phyloP scores from a whole-genome alignment of 1,140 invertebrate species.

The Drosophila pachea region DNA sequence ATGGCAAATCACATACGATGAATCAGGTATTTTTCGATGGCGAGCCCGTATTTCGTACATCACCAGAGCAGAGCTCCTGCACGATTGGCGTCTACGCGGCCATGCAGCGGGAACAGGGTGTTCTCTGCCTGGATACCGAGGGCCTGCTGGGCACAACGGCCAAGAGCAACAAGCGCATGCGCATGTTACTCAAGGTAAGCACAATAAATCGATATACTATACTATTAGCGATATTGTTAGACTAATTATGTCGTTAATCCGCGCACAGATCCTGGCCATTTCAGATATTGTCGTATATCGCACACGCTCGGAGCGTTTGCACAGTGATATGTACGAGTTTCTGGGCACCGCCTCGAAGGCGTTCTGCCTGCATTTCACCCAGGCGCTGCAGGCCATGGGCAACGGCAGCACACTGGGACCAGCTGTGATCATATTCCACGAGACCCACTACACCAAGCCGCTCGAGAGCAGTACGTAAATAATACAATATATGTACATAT shows the following conservation, averaged over 20 bases:
- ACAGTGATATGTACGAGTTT: constrained; percentile 90
- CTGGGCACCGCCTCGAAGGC: constrained; percentile 88
- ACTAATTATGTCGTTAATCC: constrained; percentile 72
- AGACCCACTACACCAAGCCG: constrained; percentile 85
- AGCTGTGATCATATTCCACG: constrained; percentile 89
- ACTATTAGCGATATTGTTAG: constrained; percentile 22
- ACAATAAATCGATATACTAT: neutral
- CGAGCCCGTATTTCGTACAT: constrained; percentile 87
- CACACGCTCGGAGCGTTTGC: constrained; percentile 87
- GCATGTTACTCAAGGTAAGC: constrained; percentile 86
- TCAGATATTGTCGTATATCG: constrained; percentile 91
- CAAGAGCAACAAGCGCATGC: constrained; percentile 85
- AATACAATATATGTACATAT: neutral
- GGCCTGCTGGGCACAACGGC: constrained; percentile 82
- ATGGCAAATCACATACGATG: constrained; percentile 91
- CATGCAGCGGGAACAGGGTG: constrained; percentile 83
- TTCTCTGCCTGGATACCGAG: constrained; percentile 90
- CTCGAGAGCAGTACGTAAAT: constrained; percentile 58
- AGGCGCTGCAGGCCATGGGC: constrained; percentile 82
- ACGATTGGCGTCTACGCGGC: constrained; percentile 91
- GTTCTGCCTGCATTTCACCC: constrained; percentile 87
- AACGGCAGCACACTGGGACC: constrained; percentile 83
- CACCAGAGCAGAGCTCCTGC: constrained; percentile 85
- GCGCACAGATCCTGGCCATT: constrained; percentile 82
- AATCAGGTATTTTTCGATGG: constrained; percentile 90